Percentiles rank a stretch among this genome's conserved stretches.
Evolutionary conservation across 2,113 vertebrate genomes (phyloP).

Genomic region (Pollimyrus isidori): DNA sequence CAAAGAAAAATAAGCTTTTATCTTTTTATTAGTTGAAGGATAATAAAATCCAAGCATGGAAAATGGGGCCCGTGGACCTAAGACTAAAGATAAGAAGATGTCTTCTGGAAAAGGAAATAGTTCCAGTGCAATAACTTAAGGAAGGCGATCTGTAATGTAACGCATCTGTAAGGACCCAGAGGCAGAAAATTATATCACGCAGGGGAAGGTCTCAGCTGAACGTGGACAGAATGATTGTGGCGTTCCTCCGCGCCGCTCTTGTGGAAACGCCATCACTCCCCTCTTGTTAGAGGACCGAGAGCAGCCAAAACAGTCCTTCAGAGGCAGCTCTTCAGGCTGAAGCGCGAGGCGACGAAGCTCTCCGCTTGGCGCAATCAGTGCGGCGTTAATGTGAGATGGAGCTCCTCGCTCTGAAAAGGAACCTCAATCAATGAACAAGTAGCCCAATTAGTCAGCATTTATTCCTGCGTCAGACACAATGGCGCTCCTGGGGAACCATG

Average conservation of each 20-base stretch:
- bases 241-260: neutral
- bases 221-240: neutral
- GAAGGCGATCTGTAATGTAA: neutral
- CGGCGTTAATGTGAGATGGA: neutral
- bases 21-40: neutral
- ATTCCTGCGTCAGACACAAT: neutral
- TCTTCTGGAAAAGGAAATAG: neutral
- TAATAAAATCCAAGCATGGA: neutral
- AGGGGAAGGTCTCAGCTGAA: neutral
- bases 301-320: conserved; percentile 6
- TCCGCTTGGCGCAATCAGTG: neutral
- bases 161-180: neutral
- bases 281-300: neutral
- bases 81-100: neutral
- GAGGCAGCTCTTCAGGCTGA: neutral
- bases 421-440: conserved; percentile 22
- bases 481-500: neutral
- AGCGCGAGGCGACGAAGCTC: neutral
- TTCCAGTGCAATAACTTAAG: neutral
- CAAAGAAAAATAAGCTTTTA: neutral
- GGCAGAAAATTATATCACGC: neutral
- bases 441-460: conserved; percentile 5
- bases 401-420: neutral
- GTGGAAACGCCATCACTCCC: neutral
- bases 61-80: neutral